These are phyloP conservation scores for Melanargia galathea DNA, from an alignment of 2,888 invertebrate species.

Conservation along the genomic window DNA sequence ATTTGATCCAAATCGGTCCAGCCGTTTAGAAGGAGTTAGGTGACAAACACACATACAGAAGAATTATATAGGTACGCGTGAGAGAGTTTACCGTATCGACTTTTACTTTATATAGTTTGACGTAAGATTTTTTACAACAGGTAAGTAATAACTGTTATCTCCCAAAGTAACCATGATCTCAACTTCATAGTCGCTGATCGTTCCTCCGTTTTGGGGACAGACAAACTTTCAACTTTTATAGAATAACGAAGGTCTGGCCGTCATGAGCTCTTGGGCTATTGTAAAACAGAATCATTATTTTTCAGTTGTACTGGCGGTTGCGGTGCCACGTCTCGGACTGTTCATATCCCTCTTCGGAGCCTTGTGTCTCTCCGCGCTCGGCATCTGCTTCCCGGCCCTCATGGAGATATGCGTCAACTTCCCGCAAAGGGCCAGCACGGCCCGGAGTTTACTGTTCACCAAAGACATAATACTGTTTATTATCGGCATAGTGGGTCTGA, in stretches of 20 bases:
- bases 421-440: slow-evolving; percentile 81
- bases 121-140: no score
- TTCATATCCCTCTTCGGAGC: slow-evolving; percentile 93
- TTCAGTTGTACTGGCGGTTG: slow-evolving; percentile 87
- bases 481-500: slow-evolving; percentile 84
- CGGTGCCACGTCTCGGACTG: slow-evolving; percentile 91
- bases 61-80: no score
- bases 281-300: not conserved
- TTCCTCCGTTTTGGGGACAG: no score
- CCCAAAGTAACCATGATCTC: no score
- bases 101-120: no score
- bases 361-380: slow-evolving; percentile 92
- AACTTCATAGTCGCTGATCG: no score
- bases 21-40: no score
- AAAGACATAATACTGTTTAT: slow-evolving; percentile 82
- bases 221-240: no score
- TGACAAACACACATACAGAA: no score
- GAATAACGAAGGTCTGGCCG: not conserved
- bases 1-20: no score
- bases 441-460: slow-evolving; percentile 45
- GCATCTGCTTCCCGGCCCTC: slow-evolving; percentile 92
- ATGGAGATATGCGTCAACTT: slow-evolving; percentile 77
- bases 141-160: no score
- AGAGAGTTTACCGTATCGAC: no score
- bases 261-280: not conserved